Evolutionary conservation across 2,113 vertebrate species (phyloP), one percentile per base, ranked within the genome.

Genomic region (Microtus ochrogaster): DNA sequence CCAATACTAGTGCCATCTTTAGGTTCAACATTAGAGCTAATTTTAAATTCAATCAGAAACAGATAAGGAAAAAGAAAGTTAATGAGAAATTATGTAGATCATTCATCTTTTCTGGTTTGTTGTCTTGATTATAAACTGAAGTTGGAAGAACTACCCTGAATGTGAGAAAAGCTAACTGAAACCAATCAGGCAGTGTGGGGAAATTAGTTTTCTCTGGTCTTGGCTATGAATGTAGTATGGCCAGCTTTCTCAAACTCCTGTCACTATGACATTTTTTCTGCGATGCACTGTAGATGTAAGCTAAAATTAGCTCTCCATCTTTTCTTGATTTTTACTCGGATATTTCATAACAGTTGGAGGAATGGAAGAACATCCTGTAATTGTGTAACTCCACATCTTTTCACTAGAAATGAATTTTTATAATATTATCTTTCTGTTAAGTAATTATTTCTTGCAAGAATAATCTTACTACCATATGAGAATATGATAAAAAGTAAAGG

Each of bases 361-460:
- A 85, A 66, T 85, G 2, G 22, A 85, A 85, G 26, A 66, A 47
- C 26, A 72, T 9, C 9, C 24, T 44, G 12, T 41, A 41, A 41
- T 21, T 61, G 24, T 74, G 39, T 44, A 28, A 33, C n/a, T 33
- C 58, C 1, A 44, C 24, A 63, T 30, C 58, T 90, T 24, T 47
- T 26, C 5, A 55, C 24, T 84, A 84, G 68, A 94, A 28, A 11
- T 47, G 2, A 68, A 72, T 24, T 36, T 65, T 3, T 22, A 52
- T 58, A 3, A 68, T 52, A 72, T 70, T 85, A 82, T 2, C 4
- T 74, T 89, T 55, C 22, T n/a, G 14, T 24, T 49, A 52, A 49
- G 39, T 44, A 61, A 30, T 86, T 92, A 52, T 91, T 49, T 94
- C 84, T 72, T 86, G 22, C 55, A 93, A 93, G n/a, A 79, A 86